phyloP scores from a whole-genome alignment of 2,888 invertebrate genomes.

The Erebia palarica region DNA sequence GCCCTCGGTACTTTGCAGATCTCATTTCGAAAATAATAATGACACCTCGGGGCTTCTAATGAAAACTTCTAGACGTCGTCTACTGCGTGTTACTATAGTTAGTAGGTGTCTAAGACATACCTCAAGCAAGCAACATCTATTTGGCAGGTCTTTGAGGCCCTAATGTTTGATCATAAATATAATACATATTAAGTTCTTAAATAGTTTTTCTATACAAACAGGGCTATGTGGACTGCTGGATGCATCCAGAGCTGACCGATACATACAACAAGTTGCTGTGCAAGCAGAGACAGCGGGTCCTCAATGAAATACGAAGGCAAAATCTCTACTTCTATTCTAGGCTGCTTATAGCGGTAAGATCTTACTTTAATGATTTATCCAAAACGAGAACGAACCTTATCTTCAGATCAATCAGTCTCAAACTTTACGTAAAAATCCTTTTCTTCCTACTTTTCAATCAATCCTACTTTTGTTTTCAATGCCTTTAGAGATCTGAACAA shows the following conservation, averaged over 20 bases:
- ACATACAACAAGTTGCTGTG: constrained; percentile 64
- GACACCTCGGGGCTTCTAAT: too few relatives aligned
- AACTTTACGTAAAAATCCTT: too few relatives aligned
- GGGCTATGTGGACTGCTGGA: constrained; percentile 76
- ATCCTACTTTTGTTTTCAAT: neutral
- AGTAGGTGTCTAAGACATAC: too few relatives aligned
- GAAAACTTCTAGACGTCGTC: too few relatives aligned
- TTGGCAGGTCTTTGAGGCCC: neutral
- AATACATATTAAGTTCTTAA: neutral
- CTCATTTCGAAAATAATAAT: too few relatives aligned
- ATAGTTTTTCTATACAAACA: constrained; percentile 39
- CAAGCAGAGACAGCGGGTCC: constrained; percentile 60
- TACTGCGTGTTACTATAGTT: too few relatives aligned
- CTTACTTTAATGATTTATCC: too few relatives aligned
- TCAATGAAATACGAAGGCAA: constrained; percentile 55
- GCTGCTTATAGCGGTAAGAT: constrained; percentile 63
- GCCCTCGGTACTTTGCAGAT: too few relatives aligned
- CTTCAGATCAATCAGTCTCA: too few relatives aligned
- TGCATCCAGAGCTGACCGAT: constrained; percentile 53
- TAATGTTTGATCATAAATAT: neutral
- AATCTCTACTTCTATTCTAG: constrained; percentile 68
- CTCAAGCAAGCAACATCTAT: too few relatives aligned
- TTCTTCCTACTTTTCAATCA: too few relatives aligned
- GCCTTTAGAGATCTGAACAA: constrained; percentile 70
- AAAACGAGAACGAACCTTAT: too few relatives aligned